A percentile compares a stretch with the other conserved stretches of the same genome.
phyloP scores from a whole-genome alignment of 2,888 invertebrate genomes.

The Autographa gamma region DNA sequence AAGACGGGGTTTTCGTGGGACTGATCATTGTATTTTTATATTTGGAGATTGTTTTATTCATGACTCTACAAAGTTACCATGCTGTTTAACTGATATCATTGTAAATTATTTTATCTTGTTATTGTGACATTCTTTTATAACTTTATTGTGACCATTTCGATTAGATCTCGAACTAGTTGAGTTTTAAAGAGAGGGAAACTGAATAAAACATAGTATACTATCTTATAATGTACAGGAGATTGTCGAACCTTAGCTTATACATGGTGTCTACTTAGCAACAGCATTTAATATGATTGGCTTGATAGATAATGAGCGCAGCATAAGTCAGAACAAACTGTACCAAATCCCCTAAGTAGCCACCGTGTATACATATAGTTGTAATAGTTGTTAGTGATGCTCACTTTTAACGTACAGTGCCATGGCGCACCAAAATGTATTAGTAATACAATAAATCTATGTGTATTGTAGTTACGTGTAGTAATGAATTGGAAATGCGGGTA shows the following conservation, averaged over 20 bases:
- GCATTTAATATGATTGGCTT: background rate
- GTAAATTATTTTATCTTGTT: constrained; percentile 55
- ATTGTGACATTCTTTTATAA: constrained; percentile 45
- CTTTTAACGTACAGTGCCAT: constrained; percentile 72
- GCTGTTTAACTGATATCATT: constrained; percentile 58
- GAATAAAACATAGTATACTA: constrained; percentile 34
- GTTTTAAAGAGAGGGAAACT: constrained; percentile 34
- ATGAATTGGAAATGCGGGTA: constrained; percentile 62
- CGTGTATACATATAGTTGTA: constrained; percentile 57
- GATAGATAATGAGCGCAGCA: background rate
- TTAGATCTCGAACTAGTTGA: constrained; percentile 50
- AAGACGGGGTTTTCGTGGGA: constrained; percentile 42
- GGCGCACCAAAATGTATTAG: constrained; percentile 76
- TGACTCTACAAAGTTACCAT: constrained; percentile 67
- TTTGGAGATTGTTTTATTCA: constrained; percentile 57
- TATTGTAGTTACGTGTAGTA: constrained; percentile 62
- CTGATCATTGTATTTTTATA: constrained; percentile 57
- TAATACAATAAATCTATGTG: constrained; percentile 60
- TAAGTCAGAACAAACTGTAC: background rate
- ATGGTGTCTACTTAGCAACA: constrained; percentile 13
- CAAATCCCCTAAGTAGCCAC: background rate
- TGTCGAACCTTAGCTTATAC: constrained; percentile 53
- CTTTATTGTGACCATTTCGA: constrained; percentile 44
- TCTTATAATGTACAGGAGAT: constrained; percentile 49
- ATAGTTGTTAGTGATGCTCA: constrained; percentile 69